These are phyloP conservation scores for Gambusia affinis DNA, from an alignment of 2,113 vertebrate genomes.

Conservation along the genomic window DNA sequence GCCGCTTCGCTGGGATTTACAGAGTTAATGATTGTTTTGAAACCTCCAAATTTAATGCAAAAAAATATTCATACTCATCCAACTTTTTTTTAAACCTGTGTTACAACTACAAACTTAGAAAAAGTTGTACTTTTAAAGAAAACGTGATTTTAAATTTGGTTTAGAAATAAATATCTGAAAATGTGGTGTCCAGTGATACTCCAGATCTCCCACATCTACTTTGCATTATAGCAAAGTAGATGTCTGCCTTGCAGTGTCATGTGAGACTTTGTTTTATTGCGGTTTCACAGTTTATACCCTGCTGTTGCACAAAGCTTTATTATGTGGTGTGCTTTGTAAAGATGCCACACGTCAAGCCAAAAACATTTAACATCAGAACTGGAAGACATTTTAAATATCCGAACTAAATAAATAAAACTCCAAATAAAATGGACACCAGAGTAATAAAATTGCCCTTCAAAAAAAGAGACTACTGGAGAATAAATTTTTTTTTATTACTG, in stretches of 20 bases:
- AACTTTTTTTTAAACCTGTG: not conserved
- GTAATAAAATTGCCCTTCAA: no score
- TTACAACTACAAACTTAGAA: not conserved
- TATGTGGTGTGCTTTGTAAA: not conserved
- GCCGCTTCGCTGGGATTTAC: slow-evolving; percentile 87
- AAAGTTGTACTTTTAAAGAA: not conserved
- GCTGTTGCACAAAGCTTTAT: slow-evolving; percentile 4
- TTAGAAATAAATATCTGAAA: not conserved
- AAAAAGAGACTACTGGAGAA: no score
- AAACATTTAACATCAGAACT: no score
- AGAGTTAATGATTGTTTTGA: slow-evolving; percentile 75
- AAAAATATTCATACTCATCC: not conserved
- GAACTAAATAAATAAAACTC: no score
- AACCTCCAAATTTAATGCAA: not conserved
- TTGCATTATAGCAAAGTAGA: no score
- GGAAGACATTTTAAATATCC: no score
- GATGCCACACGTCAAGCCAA: not conserved
- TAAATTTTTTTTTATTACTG: not conserved
- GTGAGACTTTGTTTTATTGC: not conserved
- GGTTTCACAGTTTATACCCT: slow-evolving; percentile 2
- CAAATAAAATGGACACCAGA: no score
- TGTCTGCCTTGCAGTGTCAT: not conserved
- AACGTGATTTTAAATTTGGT: not conserved
- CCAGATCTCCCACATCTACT: not conserved
- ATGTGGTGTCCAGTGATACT: not conserved